Conservation (phyloP, 2,113 vertebrate genomes). For the Dicerorhinus sumatrensis region DNA sequence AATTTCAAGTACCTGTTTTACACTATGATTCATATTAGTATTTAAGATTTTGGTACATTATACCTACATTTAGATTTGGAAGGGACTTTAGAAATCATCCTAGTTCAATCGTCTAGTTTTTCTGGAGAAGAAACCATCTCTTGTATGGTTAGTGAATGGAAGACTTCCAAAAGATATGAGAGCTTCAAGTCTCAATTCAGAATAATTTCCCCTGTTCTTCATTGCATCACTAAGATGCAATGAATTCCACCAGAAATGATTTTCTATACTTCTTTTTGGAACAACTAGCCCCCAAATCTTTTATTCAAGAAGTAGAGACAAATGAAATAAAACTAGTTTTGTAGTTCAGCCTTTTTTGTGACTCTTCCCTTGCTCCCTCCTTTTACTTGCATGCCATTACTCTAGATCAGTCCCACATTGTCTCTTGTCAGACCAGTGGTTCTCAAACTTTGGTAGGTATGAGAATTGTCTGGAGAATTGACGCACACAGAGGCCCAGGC, state of each 20-base stretch:
- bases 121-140: background rate
- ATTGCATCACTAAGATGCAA: background rate
- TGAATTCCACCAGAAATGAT: background rate
- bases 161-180: background rate
- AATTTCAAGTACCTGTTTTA: background rate
- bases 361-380: background rate
- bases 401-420: background rate
- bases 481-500: background rate
- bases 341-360: no score
- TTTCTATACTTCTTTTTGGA: background rate
- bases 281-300: background rate
- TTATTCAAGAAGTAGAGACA: background rate
- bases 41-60: background rate
- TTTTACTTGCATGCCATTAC: accelerated
- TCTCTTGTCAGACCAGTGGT: background rate
- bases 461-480: background rate
- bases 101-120: background rate
- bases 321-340: background rate
- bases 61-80: background rate
- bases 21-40: background rate
- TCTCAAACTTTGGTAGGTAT: background rate
- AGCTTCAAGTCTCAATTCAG: background rate
- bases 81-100: background rate
- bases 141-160: background rate
- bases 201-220: background rate